Evolutionary conservation across 2,797 vertebrate genomes (phyloP).

Genomic region (Phoxinus dragarum): DNA sequence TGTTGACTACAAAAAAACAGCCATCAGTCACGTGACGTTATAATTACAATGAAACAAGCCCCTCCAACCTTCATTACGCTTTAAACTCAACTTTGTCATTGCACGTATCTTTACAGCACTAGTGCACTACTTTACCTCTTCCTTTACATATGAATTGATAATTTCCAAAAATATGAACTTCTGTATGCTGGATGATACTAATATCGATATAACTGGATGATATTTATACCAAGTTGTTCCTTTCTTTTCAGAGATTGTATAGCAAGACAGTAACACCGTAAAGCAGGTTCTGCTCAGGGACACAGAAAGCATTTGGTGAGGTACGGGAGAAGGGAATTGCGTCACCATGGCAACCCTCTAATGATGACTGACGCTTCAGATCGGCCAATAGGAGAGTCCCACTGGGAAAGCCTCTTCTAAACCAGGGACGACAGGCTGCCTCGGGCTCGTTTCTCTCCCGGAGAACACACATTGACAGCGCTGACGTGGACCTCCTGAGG

Average conservation of each 20-base stretch:
- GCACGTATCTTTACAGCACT: no score
- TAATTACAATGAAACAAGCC: conserved; percentile 30
- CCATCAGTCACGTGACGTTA: conserved; percentile 39
- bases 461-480: conserved; percentile 48
- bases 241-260: not conserved
- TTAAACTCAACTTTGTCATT: conserved; percentile 27
- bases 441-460: conserved; percentile 41
- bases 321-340: conserved; percentile 3
- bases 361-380: conserved; percentile 29
- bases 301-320: conserved; percentile 13
- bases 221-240: no score
- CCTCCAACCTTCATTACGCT: conserved; percentile 8
- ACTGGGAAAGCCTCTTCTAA: conserved; percentile 8
- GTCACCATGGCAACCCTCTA: conserved; percentile 43
- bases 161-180: no score
- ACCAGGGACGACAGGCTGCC: conserved; percentile 22
- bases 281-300: not conserved
- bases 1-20: not conserved
- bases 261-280: not conserved
- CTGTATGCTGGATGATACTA: no score
- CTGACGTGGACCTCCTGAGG: conserved; percentile 39
- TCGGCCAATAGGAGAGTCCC: conserved; percentile 36
- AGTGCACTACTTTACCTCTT: no score
- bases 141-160: not conserved
- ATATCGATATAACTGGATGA: no score